phyloP scores from a whole-genome alignment of 2,888 invertebrate genomes.

The Apodemia hepburni region DNA sequence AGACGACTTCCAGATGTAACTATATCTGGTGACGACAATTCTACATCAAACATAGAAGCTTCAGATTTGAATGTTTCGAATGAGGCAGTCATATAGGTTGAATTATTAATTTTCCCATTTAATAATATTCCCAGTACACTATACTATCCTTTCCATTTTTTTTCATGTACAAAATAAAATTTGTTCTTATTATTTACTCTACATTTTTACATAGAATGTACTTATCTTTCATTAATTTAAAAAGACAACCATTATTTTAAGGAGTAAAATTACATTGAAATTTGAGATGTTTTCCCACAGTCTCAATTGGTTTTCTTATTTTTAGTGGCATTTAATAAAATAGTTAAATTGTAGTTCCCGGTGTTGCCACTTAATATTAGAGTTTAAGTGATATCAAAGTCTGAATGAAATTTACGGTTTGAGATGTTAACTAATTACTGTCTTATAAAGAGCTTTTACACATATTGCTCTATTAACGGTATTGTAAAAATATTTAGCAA shows the following conservation, averaged over 20 bases:
- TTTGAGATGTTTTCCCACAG: not conserved
- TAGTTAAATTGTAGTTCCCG: not conserved
- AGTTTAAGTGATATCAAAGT: too few relatives aligned
- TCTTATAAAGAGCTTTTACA: too few relatives aligned
- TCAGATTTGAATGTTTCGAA: constrained; percentile 3
- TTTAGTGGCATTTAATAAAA: not conserved
- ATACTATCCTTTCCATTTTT: constrained; percentile 36
- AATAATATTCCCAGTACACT: constrained; percentile 9
- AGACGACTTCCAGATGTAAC: constrained; percentile 45
- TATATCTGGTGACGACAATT: constrained; percentile 37
- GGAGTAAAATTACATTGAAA: not conserved
- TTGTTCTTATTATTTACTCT: constrained; percentile 19
- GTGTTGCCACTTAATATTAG: not conserved
- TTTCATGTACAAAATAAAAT: constrained; percentile 46
- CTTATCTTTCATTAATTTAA: constrained; percentile 30
- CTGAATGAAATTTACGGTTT: too few relatives aligned
- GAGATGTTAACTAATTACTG: too few relatives aligned
- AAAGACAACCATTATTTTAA: not conserved
- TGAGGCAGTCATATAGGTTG: constrained; percentile 4
- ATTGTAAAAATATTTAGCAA: too few relatives aligned
- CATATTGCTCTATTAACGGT: too few relatives aligned
- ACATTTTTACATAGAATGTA: constrained; percentile 33
- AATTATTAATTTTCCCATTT: not conserved
- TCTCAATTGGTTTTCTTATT: not conserved
- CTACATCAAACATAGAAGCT: constrained; percentile 31